Percentiles rank a stretch among this genome's conserved stretches.
phyloP scores from a whole-genome alignment of 2,113 vertebrate species.

The Sebastes schlegelii region DNA sequence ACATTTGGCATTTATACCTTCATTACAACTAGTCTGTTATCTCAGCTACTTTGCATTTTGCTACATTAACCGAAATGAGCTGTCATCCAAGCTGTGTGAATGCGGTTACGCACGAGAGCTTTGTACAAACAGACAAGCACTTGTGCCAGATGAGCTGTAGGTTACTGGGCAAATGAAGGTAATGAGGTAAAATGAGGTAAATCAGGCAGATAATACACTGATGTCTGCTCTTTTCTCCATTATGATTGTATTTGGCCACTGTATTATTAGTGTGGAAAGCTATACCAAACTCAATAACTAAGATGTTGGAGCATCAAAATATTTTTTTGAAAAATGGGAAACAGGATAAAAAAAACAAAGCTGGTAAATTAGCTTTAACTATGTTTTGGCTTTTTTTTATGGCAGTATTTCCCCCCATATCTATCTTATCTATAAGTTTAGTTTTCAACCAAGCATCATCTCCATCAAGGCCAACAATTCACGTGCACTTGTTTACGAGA shows the following conservation, averaged over 20 bases:
- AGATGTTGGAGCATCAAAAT: background rate
- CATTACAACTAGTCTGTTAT: too few relatives aligned
- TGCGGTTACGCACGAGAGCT: too few relatives aligned
- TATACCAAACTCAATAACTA: background rate
- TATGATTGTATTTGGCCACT: background rate
- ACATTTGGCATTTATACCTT: too few relatives aligned
- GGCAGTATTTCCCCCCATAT: background rate
- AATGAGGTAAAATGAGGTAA: too few relatives aligned
- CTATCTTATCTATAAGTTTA: slow-evolving; percentile 4
- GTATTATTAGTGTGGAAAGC: background rate
- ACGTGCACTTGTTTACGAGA: slow-evolving; percentile 31
- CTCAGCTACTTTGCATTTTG: too few relatives aligned
- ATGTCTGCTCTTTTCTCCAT: background rate
- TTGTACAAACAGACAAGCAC: too few relatives aligned
- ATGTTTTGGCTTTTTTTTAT: background rate
- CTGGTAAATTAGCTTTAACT: background rate
- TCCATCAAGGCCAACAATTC: slow-evolving; percentile 3
- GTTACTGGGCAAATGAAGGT: too few relatives aligned
- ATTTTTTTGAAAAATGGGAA: background rate
- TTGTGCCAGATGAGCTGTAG: too few relatives aligned
- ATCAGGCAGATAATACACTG: too few relatives aligned
- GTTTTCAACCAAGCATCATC: slow-evolving; percentile 24
- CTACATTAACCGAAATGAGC: too few relatives aligned
- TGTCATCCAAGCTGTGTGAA: too few relatives aligned
- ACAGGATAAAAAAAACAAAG: background rate